Evolutionary conservation across 2,113 vertebrate genomes (phyloP).

Genomic region (Hymenochirus boettgeri): DNA sequence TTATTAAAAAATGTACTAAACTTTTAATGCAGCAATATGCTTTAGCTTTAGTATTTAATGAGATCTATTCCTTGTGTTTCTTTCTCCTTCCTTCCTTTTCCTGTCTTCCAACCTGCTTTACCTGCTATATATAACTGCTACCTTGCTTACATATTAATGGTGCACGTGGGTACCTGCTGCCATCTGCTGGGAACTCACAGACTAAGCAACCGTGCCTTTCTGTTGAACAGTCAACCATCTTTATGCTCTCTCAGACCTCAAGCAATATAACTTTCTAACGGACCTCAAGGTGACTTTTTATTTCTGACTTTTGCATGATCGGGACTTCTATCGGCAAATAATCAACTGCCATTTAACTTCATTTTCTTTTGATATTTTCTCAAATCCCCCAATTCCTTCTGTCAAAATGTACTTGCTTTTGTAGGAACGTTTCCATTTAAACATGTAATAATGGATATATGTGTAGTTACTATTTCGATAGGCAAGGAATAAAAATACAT

Average conservation of each 20-base stretch:
- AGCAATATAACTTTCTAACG: slow-evolving; percentile 95
- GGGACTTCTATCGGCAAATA: neutral
- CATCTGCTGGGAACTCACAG: slow-evolving; percentile 69
- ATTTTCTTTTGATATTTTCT: too few relatives aligned
- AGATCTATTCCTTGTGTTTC: slow-evolving; percentile 64
- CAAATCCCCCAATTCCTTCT: too few relatives aligned
- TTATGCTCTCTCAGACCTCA: slow-evolving; percentile 99
- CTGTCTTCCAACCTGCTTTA: slow-evolving; percentile 54
- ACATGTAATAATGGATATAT: too few relatives aligned
- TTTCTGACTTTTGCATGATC: slow-evolving; percentile 67
- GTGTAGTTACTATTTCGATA: too few relatives aligned
- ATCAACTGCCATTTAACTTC: neutral
- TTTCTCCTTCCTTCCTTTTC: slow-evolving; percentile 55
- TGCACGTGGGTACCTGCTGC: slow-evolving; percentile 59
- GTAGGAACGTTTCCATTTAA: too few relatives aligned
- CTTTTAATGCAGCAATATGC: slow-evolving; percentile 32
- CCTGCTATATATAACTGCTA: slow-evolving; percentile 65
- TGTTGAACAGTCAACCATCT: slow-evolving; percentile 96
- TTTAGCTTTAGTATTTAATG: slow-evolving; percentile 55
- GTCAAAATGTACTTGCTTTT: too few relatives aligned
- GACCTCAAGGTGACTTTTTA: slow-evolving; percentile 86
- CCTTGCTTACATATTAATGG: slow-evolving; percentile 62
- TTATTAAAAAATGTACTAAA: too few relatives aligned
- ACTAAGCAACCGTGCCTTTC: slow-evolving; percentile 88
- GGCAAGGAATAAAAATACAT: too few relatives aligned